Base-by-base conservation (phyloP, 2,113 vertebrate species). In the Coregonus clupeaformis region DNA sequence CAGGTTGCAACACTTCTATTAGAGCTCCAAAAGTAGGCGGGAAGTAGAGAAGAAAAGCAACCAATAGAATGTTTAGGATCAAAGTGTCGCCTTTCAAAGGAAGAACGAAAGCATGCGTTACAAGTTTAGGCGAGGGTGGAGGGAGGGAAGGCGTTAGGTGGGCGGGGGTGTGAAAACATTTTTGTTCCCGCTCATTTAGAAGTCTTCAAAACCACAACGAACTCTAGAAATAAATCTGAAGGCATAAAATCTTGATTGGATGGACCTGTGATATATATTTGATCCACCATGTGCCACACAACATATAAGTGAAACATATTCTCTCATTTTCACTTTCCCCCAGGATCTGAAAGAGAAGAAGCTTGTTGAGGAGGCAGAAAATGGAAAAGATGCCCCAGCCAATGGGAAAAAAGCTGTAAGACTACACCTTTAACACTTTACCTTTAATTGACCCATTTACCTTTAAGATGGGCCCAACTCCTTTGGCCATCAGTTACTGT, bases 331-430 rank as follows among this genome's bases (percentile, higher is more conserved):
- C 71, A 1, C 57, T n/a, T 57, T 87, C 79, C 73, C 79, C 73
- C 80, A 97, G 96, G 96, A 97, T 85, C 92, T 98, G 83, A 98
- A 98, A 92, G 94, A 95, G 88, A 97, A 97, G 94, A 96, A 96
- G 90, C 88, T 93, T 73, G 92, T 94, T 57, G 95, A 96, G 84
- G 95, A 97, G 89, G 88, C 92, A 47, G 94, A 96, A 89, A 97
- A 96, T 67, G 95, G 95, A 78, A 94, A 94, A 81, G 95, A 96
- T 24, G 91, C 92, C 14, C 93, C 96, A 0, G 94, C 96, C 65
- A 98, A 97, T 0, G 96, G 96, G 36, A 42, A 42, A 77, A 96
- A 95, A 0, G 93, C 94, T 74, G 96, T 97, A 92, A 94, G 95
- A 47, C 69, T 45, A 22, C 27, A 63, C 1, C 55, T 72, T 42